phyloP scores from a whole-genome alignment of 2,113 vertebrate genomes.

The Puma concolor region DNA sequence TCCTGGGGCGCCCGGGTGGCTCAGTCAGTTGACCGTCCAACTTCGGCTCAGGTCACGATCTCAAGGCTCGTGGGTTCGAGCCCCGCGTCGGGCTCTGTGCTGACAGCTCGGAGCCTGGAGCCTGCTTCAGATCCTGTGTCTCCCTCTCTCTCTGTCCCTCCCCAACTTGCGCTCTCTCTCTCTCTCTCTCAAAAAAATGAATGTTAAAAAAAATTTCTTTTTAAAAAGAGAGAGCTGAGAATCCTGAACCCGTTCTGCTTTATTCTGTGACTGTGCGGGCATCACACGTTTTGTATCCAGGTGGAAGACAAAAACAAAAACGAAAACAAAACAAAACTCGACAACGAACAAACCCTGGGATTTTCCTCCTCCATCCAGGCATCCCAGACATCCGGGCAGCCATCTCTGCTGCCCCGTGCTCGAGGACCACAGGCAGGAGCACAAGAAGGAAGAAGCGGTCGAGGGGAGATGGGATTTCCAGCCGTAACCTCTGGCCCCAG shows the following conservation, averaged over 20 bases:
- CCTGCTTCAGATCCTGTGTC: too few species aligned
- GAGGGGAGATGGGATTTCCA: background rate
- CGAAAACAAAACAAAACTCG: background rate
- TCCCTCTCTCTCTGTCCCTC: too few species aligned
- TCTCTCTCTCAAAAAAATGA: too few species aligned
- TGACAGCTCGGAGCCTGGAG: too few species aligned
- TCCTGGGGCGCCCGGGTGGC: too few species aligned
- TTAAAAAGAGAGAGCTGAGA: background rate
- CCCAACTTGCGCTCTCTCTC: too few species aligned
- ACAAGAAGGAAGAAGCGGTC: background rate
- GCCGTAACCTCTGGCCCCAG: background rate
- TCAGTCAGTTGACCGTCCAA: too few species aligned
- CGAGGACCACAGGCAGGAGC: background rate
- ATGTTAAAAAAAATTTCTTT: too few species aligned
- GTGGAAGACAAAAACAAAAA: background rate
- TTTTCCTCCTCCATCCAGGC: background rate
- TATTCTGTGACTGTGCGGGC: background rate
- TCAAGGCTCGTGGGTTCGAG: too few species aligned
- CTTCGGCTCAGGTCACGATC: too few species aligned
- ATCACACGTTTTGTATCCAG: background rate
- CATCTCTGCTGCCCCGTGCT: background rate
- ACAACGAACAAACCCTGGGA: background rate
- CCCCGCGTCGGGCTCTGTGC: too few species aligned
- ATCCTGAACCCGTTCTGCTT: background rate
- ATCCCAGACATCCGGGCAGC: background rate